Base-by-base conservation (phyloP, 2,888 invertebrate genomes). In the Pyrocoelia pectoralis region DNA sequence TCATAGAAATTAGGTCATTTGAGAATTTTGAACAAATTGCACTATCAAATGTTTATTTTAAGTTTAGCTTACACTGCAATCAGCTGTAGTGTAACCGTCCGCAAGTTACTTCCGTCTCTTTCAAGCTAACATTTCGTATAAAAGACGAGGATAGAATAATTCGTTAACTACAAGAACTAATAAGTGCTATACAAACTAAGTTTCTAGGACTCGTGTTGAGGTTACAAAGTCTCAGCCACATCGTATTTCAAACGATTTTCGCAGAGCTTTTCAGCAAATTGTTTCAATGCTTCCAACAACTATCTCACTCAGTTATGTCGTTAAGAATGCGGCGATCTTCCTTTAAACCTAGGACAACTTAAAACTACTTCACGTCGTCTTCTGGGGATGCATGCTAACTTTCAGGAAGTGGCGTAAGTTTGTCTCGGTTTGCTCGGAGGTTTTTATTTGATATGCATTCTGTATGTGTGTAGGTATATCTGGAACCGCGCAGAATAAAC, bases 161-260 rank as follows among this genome's bases (percentile, higher is more conserved):
- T 60, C 56, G 53, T 65, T 65, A 61, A 65, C 65, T 65, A 56
- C 61, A 54, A 57, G 65, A 61, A 65, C 65, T 72, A 72, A 72
- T 72, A 72, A 72, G 68, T 69, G 72, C 69, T 69, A 69, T 70
- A 69, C 72, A 68, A 61, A 66, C 70, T 67, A 66, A 72, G 72
- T 72, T 69, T 65, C 70, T 68, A 63, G 68, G 70, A 69, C 69
- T 71, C 70, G 65, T 70, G 72, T 69, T 72, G 72, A 70, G 70
- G 72, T 70, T 69, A 67, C 66, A 65, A 68, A 67, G 70, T 67
- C 69, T 61, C 70, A 63, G 66, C 72, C 72, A 56, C 72, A 67
- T 69, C 70, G 72, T 72, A 72, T 72, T 72, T 72, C 72, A 72
- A 67, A 66, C 68, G 70, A 70, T 70, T 70, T 72, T 70, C 70